Evolutionary conservation across 53 echinoderm and acorn worm species (phyloP), one percentile per base, ranked within the genome.

Genomic region (Crossaster papposus): DNA sequence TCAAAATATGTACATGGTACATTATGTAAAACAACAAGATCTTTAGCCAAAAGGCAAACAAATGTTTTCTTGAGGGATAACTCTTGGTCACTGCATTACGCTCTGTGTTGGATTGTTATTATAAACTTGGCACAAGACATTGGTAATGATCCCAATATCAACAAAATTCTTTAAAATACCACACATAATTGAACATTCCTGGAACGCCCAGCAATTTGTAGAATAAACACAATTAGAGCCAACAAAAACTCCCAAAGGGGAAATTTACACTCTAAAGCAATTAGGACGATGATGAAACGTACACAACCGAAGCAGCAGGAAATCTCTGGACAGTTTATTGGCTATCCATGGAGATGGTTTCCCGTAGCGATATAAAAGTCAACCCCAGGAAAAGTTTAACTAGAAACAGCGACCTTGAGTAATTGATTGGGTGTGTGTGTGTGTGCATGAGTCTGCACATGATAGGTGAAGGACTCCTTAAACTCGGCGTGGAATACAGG

Each of bases 341-440:
- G 55, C 32, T 31, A 29, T 33, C 17, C 55, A 81, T 23, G 18
- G 34, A 34, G 34, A 62, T 62, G 62, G 33, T 62, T 32, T 20
- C 81, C 81, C 30, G 81, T 23, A 52, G 81, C 30, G 81, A 68
- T 68, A 68, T 68, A 23, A 62, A 68, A 28, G 24, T 11, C 24
- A 26, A 23, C 28, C 22, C n/a, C n/a, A n/a, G n/a, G 11, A 9
- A 68, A 68, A 6, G 22, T 68, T 58, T 58, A 0, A 20, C 2
- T 58, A 20, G 58, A 2, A 58, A 2, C 2, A 15, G 58, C 24
- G 28, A 26, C 68, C 68, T 68, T 68, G 68, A 58, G 58, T 20
- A 15, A 58, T 15, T 20, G 17, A 58, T 17, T 58, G 58, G 12
- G 58, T 17, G 17, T 58, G 58, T 58, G 6, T 20, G 22, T 58